Evolutionary conservation across 2,888 invertebrate species (phyloP).

Genomic region (Cryptophagus acutangulus): DNA sequence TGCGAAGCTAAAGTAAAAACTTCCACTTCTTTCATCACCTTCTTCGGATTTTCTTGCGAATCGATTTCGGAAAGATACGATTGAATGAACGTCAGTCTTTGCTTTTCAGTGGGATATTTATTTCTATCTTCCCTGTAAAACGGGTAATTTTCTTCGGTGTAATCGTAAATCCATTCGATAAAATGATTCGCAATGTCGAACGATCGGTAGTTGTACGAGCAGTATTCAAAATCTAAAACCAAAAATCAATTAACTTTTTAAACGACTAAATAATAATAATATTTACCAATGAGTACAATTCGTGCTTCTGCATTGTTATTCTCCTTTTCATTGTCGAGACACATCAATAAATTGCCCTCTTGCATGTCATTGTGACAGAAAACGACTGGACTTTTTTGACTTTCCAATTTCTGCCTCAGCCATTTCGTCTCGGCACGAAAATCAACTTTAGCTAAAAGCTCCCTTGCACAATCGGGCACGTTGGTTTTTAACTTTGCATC

Average conservation of each 20-base stretch:
- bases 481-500: conserved; percentile 48
- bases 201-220: conserved; percentile 89
- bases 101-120: conserved; percentile 70
- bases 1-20: conserved; percentile 84
- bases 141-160: conserved; percentile 71
- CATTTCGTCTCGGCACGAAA: conserved; percentile 65
- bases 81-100: conserved; percentile 59
- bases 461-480: conserved; percentile 35
- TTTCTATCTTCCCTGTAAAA: conserved; percentile 66
- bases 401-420: conserved; percentile 59
- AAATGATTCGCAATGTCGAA: conserved; percentile 96
- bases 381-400: conserved; percentile 71
- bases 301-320: conserved; percentile 33
- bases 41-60: conserved; percentile 38
- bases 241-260: not conserved
- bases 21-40: conserved; percentile 62
- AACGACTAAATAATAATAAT: not conserved
- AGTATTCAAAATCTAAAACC: conserved; percentile 82
- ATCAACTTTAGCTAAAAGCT: conserved; percentile 44
- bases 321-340: conserved; percentile 44
- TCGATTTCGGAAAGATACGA: conserved; percentile 53
- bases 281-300: conserved; percentile 44
- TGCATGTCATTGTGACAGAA: conserved; percentile 96
- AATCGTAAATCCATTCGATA: conserved; percentile 87
- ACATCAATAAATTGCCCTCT: conserved; percentile 71